These are phyloP conservation scores for Halictus quadricinctus DNA, from an alignment of 2,888 invertebrate species.

Conservation along the genomic window DNA sequence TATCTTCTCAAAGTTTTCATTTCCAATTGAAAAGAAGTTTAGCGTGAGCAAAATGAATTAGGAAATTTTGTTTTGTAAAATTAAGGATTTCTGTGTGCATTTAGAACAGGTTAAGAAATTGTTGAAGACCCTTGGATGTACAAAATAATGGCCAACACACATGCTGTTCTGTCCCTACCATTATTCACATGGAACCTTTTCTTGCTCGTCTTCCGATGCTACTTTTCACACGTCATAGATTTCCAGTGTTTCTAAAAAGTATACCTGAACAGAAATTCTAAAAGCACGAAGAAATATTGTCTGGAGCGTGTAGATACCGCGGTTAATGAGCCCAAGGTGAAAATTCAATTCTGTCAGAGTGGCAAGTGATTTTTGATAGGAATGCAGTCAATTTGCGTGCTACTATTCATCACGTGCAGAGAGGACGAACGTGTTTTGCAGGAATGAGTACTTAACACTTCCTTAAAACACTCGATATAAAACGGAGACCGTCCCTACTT, in stretches of 20 bases:
- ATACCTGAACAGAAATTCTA: too few relatives aligned
- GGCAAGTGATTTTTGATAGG: constrained; percentile 4
- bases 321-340: neutral
- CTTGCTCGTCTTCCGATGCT: too few relatives aligned
- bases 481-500: neutral
- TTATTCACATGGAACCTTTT: too few relatives aligned
- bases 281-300: neutral
- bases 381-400: neutral
- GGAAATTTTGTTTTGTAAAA: neutral
- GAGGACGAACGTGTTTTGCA: neutral
- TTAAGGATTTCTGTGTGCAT: too few relatives aligned
- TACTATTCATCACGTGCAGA: neutral
- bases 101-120: neutral
- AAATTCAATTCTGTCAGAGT: neutral
- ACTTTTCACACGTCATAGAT: too few relatives aligned
- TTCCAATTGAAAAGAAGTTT: too few relatives aligned
- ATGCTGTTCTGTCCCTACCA: too few relatives aligned
- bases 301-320: neutral
- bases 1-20: too few relatives aligned
- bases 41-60: neutral
- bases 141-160: too few relatives aligned
- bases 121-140: too few relatives aligned
- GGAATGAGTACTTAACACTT: neutral
- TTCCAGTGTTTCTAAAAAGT: too few relatives aligned
- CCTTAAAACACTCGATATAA: neutral